A percentile compares a stretch with the other conserved stretches of the same genome.
phyloP scores from a whole-genome alignment of 2,888 invertebrate species.

The Teinopalpus imperialis region DNA sequence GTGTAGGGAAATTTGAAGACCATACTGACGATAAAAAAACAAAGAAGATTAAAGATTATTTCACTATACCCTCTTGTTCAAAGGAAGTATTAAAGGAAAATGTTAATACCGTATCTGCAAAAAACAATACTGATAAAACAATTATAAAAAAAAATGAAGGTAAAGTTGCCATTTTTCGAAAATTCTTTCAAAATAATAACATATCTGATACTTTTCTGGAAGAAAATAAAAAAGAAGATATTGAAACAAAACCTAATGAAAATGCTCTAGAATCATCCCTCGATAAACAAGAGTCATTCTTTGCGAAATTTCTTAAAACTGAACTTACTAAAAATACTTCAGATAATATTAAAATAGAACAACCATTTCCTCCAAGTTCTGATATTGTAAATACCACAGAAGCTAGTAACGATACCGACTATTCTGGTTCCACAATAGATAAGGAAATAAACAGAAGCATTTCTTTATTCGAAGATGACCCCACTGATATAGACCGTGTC shows the following conservation, averaged over 20 bases:
- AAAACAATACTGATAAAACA: slow-evolving; percentile 20
- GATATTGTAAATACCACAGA: slow-evolving; percentile 54
- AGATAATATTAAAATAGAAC: slow-evolving; percentile 21
- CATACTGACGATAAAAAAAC: slow-evolving; percentile 73
- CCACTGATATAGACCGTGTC: slow-evolving; percentile 52
- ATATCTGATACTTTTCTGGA: slow-evolving; percentile 6
- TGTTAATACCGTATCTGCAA: slow-evolving; percentile 28
- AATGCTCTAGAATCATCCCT: slow-evolving; percentile 44
- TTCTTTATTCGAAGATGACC: slow-evolving; percentile 67
- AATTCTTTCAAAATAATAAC: slow-evolving; percentile 43
- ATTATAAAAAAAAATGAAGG: slow-evolving; percentile 37
- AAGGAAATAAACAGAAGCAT: slow-evolving; percentile 74
- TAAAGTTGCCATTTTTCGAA: slow-evolving; percentile 56
- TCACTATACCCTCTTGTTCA: slow-evolving; percentile 61
- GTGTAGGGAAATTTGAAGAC: slow-evolving; percentile 89
- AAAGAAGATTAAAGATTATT: slow-evolving; percentile 82
- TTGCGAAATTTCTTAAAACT: slow-evolving; percentile 61
- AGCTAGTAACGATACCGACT: slow-evolving; percentile 64
- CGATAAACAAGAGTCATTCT: slow-evolving; percentile 72
- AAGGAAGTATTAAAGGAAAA: slow-evolving; percentile 38
- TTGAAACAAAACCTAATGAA: slow-evolving; percentile 16
- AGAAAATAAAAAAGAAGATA: slow-evolving; percentile 29
- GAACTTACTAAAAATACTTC: slow-evolving; percentile 17
- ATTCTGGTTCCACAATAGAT: slow-evolving; percentile 70
- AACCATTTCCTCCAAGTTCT: slow-evolving; percentile 43